Conservation (phyloP, 2,888 invertebrate species). For the Micropterix aruncella region DNA sequence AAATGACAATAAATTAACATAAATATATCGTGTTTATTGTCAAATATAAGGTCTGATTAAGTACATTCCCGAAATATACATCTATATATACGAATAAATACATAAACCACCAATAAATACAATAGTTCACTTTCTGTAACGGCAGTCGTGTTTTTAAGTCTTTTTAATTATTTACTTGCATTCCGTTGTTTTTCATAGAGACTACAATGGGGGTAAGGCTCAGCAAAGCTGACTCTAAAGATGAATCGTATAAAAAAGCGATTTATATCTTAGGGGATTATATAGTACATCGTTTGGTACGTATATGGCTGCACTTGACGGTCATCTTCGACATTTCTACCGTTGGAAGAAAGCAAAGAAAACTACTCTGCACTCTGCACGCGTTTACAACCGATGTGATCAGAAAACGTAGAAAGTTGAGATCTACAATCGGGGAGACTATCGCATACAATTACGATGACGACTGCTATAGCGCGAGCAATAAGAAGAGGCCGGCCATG, state of each 20-base stretch:
- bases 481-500: slow-evolving; percentile 41
- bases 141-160: too few relatives aligned
- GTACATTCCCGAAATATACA: too few relatives aligned
- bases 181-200: slow-evolving; percentile 17
- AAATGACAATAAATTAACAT: too few relatives aligned
- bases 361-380: slow-evolving; percentile 29
- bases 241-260: slow-evolving; percentile 29
- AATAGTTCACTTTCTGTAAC: too few relatives aligned
- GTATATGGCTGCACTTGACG: slow-evolving; percentile 35
- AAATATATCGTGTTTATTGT: too few relatives aligned
- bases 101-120: too few relatives aligned
- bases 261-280: slow-evolving; percentile 18
- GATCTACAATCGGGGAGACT: neutral
- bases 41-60: too few relatives aligned
- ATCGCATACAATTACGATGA: slow-evolving; percentile 7
- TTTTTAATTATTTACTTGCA: too few relatives aligned
- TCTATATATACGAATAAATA: too few relatives aligned
- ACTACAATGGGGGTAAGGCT: slow-evolving; percentile 43
- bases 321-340: slow-evolving; percentile 24
- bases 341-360: slow-evolving; percentile 25
- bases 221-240: slow-evolving; percentile 19
- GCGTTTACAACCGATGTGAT: slow-evolving; percentile 37
- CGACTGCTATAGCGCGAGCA: slow-evolving; percentile 19
- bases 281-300: slow-evolving; percentile 13
- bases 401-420: slow-evolving; percentile 16